Evolutionary conservation across 2,888 invertebrate genomes (phyloP), one percentile per base, ranked within the genome.

Genomic region (Hydrotaea diabolus): DNA sequence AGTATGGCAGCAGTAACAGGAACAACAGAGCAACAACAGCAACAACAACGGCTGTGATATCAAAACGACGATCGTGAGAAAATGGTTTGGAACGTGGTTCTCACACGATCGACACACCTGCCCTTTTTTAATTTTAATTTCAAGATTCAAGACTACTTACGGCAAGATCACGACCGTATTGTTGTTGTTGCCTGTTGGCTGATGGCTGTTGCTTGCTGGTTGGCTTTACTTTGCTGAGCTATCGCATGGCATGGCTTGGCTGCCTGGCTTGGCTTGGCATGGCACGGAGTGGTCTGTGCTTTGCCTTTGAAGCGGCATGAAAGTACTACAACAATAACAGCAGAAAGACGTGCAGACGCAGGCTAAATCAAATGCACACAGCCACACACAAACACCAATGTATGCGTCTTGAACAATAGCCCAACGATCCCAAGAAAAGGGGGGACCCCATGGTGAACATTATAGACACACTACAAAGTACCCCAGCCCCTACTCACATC

Each of bases 71-170:
- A 92, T 92, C 92, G 92, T 92, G 92, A 92, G 92, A 92, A 92
- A 92, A 92, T 92, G 91, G 91, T 92, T 92, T 92, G 92, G 92
- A 92, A 92, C 92, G 92, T 92, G 92, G 92, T 92, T 92, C 92
- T 92, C 92, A 92, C 92, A 92, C 92, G 92, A 92, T 92, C 92
- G 92, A 92, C 92, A 92, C 92, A 92, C 92, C 92, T 92, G 92
- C 92, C 92, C 91, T 92, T 92, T 91, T 92, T 92, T 89, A 87
- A 87, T 88, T 88, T 80, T 89, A 89, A 88, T 90, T 90, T 90
- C 88, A 89, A 89, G 90, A 90, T 90, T 89, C 89, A 90, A 91
- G 89, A 90, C 91, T 89, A 89, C 91, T 91, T 90, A 91, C 90
- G 89, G 91, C 90, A 91, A 91, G 92, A 91, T 92, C 92, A 91